A percentile compares a stretch with the other conserved stretches of the same genome.
phyloP scores from a whole-genome alignment of 1,140 invertebrate genomes.

The Ceratoteleas bidentatus region DNA sequence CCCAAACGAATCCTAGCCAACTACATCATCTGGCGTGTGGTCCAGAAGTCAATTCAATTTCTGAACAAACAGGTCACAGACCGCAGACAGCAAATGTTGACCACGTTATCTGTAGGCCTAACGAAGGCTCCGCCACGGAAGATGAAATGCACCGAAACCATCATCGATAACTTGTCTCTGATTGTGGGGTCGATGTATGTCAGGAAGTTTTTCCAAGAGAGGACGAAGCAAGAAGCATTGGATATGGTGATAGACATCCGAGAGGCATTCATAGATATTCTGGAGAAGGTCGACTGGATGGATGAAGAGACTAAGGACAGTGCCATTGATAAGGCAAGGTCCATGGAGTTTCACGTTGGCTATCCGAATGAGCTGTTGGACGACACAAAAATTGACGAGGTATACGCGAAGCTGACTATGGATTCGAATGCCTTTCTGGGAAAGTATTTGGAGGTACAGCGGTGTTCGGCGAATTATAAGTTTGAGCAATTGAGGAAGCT shows the following conservation, averaged over 20 bases:
- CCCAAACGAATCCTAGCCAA: conserved; percentile 87
- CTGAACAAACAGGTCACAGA: conserved; percentile 88
- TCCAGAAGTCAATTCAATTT: conserved; percentile 87
- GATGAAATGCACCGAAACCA: conserved; percentile 91
- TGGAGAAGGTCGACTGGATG: conserved; percentile 91
- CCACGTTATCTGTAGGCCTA: conserved; percentile 87
- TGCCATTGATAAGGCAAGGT: conserved; percentile 87
- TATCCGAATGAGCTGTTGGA: conserved; percentile 92
- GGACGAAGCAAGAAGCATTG: conserved; percentile 81
- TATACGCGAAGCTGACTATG: conserved; percentile 89
- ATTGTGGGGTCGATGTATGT: conserved; percentile 84
- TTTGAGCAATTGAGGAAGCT: conserved; percentile 88
- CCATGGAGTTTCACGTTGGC: conserved; percentile 90
- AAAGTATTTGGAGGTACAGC: conserved; percentile 88
- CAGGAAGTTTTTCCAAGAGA: conserved; percentile 82
- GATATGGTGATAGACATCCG: conserved; percentile 86
- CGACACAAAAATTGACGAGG: conserved; percentile 87
- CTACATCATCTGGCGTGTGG: conserved; percentile 85
- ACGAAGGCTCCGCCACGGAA: conserved; percentile 85
- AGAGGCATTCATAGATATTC: conserved; percentile 82
- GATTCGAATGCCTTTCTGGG: conserved; percentile 86
- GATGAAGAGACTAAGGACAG: conserved; percentile 88
- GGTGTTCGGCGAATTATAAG: conserved; percentile 88
- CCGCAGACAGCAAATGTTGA: conserved; percentile 87
- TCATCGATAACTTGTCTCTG: conserved; percentile 87